A percentile compares a stretch with the other conserved stretches of the same genome.
These are phyloP conservation scores for Mylabris sibirica DNA, from an alignment of 2,888 invertebrate genomes.

Conservation along the genomic window DNA sequence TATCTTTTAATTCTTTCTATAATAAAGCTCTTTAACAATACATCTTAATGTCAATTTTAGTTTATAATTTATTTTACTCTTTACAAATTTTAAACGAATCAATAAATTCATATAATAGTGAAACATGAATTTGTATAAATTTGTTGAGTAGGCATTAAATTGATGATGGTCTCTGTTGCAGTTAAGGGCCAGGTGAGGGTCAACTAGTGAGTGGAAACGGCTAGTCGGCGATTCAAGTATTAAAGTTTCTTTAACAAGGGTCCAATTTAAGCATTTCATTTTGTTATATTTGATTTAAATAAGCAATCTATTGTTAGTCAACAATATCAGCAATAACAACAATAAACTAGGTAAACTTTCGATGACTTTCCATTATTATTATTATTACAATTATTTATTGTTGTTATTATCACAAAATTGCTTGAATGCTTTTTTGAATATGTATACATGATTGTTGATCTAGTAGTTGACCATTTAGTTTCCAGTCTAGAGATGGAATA, in stretches of 20 bases:
- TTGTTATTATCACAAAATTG: slow-evolving; percentile 15
- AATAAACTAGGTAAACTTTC: neutral
- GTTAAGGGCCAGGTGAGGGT: slow-evolving; percentile 34
- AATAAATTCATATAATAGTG: neutral
- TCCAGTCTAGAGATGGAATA: slow-evolving; percentile 53
- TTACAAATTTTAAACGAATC: neutral
- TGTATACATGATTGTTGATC: slow-evolving; percentile 37
- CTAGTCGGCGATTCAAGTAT: slow-evolving; percentile 29
- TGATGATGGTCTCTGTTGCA: slow-evolving; percentile 26
- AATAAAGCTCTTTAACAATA: neutral
- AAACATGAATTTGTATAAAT: slow-evolving; percentile 8
- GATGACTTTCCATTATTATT: too few relatives aligned
- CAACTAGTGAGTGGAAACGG: slow-evolving; percentile 28
- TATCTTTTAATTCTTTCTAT: neutral
- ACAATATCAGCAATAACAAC: neutral
- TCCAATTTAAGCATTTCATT: slow-evolving; percentile 44
- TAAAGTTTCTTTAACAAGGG: slow-evolving; percentile 39
- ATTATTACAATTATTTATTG: neutral
- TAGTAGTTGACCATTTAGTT: slow-evolving; percentile 54
- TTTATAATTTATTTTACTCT: neutral
- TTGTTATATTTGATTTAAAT: slow-evolving; percentile 39
- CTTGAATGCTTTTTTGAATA: slow-evolving; percentile 42
- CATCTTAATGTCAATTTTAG: neutral
- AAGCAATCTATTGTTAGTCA: slow-evolving; percentile 24
- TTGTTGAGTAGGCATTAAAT: neutral